These are phyloP conservation scores for Pseudorhombus dupliciocellatus DNA, from an alignment of 2,113 vertebrate species.

Conservation along the genomic window DNA sequence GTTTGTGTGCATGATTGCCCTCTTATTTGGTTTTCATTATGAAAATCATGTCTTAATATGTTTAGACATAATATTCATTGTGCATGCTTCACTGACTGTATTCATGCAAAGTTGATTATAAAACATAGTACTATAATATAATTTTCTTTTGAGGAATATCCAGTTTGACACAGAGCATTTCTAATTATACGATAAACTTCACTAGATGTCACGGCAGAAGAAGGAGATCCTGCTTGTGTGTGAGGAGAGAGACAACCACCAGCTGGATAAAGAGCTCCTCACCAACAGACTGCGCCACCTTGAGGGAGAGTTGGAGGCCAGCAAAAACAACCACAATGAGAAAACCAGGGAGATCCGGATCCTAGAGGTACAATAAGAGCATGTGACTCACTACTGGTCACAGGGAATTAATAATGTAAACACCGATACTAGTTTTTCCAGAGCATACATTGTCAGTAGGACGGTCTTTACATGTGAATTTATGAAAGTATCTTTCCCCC, in stretches of 20 bases:
- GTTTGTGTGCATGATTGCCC: conserved; percentile 1
- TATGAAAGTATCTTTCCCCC: background rate
- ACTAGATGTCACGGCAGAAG: conserved; percentile 85
- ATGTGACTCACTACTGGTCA: background rate
- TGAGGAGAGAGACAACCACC: conserved; percentile 85
- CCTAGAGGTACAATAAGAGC: conserved; percentile 84
- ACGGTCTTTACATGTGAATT: background rate
- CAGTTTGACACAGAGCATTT: conserved; percentile 9
- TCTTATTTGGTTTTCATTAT: conserved; percentile 12
- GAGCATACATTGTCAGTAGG: background rate
- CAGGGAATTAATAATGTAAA: background rate
- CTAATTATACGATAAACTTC: conserved; percentile 17
- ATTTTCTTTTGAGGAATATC: conserved; percentile 6
- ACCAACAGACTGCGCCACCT: conserved; percentile 87
- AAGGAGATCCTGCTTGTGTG: conserved; percentile 84
- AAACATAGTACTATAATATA: too few species aligned
- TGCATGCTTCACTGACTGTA: conserved; percentile 7
- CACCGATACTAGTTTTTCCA: too few species aligned
- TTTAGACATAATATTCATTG: conserved; percentile 13
- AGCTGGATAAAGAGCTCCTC: conserved; percentile 90
- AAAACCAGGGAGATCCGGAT: conserved; percentile 84
- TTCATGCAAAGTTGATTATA: background rate
- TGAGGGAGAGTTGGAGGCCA: conserved; percentile 86
- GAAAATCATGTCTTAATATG: conserved; percentile 18
- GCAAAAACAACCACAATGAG: conserved; percentile 85